A percentile compares a stretch with the other conserved stretches of the same genome.
These are phyloP conservation scores for Ianthella basta DNA, from an alignment of 37 sponge, comb jelly and placozoan species.

Conservation along the genomic window DNA sequence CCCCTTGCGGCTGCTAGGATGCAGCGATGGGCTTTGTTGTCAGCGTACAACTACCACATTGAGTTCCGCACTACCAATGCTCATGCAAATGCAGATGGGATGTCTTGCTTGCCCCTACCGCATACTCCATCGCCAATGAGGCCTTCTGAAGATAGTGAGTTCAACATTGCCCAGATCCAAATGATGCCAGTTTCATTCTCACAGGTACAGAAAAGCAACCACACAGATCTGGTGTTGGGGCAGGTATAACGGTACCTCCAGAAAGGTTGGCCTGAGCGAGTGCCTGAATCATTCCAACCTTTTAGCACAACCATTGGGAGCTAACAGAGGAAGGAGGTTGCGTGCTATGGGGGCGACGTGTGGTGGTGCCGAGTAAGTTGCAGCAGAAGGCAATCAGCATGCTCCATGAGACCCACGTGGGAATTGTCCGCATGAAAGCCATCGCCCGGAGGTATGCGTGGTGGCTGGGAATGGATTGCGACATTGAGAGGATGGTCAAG, in stretches of 20 bases:
- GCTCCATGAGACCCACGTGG: slow-evolving; percentile 36
- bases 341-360: slow-evolving; percentile 45
- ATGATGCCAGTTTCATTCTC: background rate
- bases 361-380: slow-evolving; percentile 17
- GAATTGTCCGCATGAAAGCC: slow-evolving; percentile 38
- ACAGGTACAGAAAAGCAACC: background rate
- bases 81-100: slow-evolving; percentile 10
- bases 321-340: slow-evolving; percentile 40
- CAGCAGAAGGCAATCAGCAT: background rate
- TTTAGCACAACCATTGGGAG: background rate
- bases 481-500: slow-evolving; percentile 31
- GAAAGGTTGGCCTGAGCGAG: slow-evolving; percentile 16
- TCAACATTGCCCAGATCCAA: slow-evolving; percentile 30
- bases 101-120: slow-evolving; percentile 2
- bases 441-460: slow-evolving; percentile 33
- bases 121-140: background rate
- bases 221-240: background rate
- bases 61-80: background rate
- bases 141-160: background rate
- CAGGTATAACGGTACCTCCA: slow-evolving; percentile 23
- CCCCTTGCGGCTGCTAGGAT: slow-evolving; percentile 25
- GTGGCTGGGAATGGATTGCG: slow-evolving; percentile 45
- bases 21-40: slow-evolving; percentile 34
- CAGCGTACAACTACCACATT: slow-evolving; percentile 23
- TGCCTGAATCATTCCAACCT: background rate